Base-by-base conservation (phyloP, 2,888 invertebrate species). In the Caenorhabditis macrosperma region DNA sequence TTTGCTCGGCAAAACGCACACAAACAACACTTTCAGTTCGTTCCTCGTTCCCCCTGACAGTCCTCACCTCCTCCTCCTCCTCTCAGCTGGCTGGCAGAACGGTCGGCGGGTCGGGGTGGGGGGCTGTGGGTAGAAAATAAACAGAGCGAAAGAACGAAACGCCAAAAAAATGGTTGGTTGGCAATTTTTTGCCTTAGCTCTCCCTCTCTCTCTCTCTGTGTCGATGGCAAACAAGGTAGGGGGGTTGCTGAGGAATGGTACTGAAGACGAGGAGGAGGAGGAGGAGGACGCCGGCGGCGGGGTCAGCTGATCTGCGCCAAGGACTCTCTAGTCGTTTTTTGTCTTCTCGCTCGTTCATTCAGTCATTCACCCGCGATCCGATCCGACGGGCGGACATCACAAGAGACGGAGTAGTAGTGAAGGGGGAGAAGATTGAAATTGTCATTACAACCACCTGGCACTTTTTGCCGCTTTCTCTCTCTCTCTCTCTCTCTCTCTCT, bases 371-470 rank as follows among this genome's bases (percentile, higher is more conserved):
- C n/a, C n/a, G n/a, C n/a, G n/a, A n/a, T 24, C 7, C 28, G 28
- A 48, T 20, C 9, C 46, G 46, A 17, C 46, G 22, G 17, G 9
- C 55, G 20, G 50, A 41, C 35, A 41, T 15, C 38, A 17, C 12
- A 10, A 10, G 9, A 38, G 22, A 7, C 15, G 48, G 17, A 28
- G 30, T 20, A 17, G 54, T n/a, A 44, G 48, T 35, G 67, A 30
- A 24, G 33, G 24, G 41, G 60, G 44, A 44, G 69, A 20, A 33
- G 61, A 72, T 72, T 38, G 72, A 72, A 72, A 72, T 72, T 64
- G 72, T 72, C 72, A 72, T 72, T 72, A 72, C 72, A 72, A 72
- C 72, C 72, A 72, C 72, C 72, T 72, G 72, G 72, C 64, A 48
- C 48, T 50, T 55, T 15, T 50, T 22, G 20, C 7, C 15, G 12